Evolutionary conservation across 2,113 vertebrate genomes (phyloP).

Genomic region (Echinops telfairi): DNA sequence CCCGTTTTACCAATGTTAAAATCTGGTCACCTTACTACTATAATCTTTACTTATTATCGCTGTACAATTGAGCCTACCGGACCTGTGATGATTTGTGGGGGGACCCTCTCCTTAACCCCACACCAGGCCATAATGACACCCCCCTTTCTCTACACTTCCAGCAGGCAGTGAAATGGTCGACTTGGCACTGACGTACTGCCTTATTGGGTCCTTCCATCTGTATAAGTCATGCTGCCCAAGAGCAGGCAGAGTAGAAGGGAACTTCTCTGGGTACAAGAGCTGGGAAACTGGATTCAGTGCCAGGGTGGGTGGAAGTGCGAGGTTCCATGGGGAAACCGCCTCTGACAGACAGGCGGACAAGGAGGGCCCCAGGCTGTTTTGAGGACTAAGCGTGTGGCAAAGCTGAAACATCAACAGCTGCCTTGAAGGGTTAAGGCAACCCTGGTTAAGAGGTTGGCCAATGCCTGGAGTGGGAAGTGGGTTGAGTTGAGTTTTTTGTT

Average conservation of each 20-base stretch:
- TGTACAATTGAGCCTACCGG: no score
- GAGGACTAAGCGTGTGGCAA: background rate
- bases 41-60: no score
- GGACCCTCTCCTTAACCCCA: no score
- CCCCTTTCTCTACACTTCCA: background rate
- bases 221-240: background rate
- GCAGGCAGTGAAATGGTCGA: background rate
- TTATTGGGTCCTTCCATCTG: background rate
- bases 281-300: background rate
- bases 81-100: no score
- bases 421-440: background rate
- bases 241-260: background rate
- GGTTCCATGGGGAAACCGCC: background rate
- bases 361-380: background rate
- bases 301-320: rapidly evolving
- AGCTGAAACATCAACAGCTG: background rate
- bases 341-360: background rate
- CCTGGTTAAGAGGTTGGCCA: background rate
- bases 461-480: background rate
- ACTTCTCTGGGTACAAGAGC: background rate
- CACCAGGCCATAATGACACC: rapidly evolving
- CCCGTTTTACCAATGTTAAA: no score
- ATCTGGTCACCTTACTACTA: no score
- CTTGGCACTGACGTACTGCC: background rate
- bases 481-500: background rate